phyloP scores from a whole-genome alignment of 1,140 invertebrate species.

The Pseudomyrmex dendroicus region DNA sequence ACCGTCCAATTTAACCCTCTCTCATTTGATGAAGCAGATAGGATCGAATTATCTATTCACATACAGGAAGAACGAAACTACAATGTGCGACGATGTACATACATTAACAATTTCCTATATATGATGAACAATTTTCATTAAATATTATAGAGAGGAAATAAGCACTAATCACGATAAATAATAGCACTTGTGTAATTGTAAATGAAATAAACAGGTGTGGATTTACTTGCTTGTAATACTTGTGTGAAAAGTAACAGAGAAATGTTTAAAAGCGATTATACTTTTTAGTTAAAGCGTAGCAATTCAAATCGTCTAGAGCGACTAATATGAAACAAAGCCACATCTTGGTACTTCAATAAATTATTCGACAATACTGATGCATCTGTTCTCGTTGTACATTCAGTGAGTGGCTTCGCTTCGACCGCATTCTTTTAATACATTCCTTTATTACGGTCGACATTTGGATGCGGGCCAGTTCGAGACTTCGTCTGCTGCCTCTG shows the following conservation, averaged over 20 bases:
- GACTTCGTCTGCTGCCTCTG: background rate
- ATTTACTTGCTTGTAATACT: background rate
- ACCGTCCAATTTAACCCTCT: slow-evolving; percentile 34
- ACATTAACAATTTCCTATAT: background rate
- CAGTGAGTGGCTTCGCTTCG: slow-evolving; percentile 20
- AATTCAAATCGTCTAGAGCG: no score
- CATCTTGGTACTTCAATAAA: background rate
- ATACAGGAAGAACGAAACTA: slow-evolving; percentile 6
- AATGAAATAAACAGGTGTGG: background rate
- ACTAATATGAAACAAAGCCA: background rate
- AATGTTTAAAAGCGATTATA: background rate
- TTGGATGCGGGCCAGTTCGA: slow-evolving; percentile 67
- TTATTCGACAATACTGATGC: slow-evolving; percentile 21
- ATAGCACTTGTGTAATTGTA: background rate
- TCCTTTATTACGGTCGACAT: slow-evolving; percentile 62
- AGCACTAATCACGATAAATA: background rate
- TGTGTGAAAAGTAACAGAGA: background rate
- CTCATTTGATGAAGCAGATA: slow-evolving; percentile 22
- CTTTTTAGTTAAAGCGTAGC: background rate
- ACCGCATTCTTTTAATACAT: slow-evolving; percentile 48
- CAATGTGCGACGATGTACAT: background rate
- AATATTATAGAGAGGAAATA: background rate
- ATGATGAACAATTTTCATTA: slow-evolving; percentile 11
- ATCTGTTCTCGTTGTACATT: background rate
- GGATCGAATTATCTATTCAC: slow-evolving; percentile 41